phyloP scores from a whole-genome alignment of 2,797 vertebrate genomes.

The Phoebastria nigripes region DNA sequence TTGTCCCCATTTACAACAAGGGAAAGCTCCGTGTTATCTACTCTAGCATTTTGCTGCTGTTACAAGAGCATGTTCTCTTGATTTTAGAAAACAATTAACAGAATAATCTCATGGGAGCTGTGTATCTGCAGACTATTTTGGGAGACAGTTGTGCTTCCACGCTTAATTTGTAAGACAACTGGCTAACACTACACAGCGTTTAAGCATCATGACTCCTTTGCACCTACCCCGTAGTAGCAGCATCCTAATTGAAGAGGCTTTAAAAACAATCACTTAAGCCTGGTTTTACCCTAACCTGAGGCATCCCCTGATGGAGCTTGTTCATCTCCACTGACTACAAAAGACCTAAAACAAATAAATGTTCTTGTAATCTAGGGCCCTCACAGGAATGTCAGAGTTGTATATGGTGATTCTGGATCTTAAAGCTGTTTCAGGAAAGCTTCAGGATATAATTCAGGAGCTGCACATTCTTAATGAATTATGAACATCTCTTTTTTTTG shows the following conservation, averaged over 20 bases:
- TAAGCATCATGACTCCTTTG: not conserved
- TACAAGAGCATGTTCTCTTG: not conserved
- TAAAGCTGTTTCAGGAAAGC: not conserved
- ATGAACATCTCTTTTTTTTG: not conserved
- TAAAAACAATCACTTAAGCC: not conserved
- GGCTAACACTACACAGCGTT: not conserved
- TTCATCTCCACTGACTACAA: not conserved
- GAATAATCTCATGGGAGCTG: not conserved
- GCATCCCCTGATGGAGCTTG: not conserved
- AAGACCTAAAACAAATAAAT: not conserved
- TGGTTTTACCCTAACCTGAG: not conserved
- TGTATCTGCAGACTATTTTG: not conserved
- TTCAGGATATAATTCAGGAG: not conserved
- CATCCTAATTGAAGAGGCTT: not conserved
- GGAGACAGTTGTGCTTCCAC: not conserved
- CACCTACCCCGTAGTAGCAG: not conserved
- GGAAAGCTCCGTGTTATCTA: not conserved
- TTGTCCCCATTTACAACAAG: not conserved
- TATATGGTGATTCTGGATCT: not conserved
- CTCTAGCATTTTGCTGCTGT: not conserved
- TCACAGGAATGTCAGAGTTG: not conserved
- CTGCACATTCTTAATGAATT: not conserved
- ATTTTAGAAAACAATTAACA: not conserved
- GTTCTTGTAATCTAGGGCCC: not conserved
- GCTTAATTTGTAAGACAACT: not conserved